A percentile compares a stretch with the other conserved stretches of the same genome.
Conservation (phyloP, 2,888 invertebrate species). For the Nyleta sp. region DNA sequence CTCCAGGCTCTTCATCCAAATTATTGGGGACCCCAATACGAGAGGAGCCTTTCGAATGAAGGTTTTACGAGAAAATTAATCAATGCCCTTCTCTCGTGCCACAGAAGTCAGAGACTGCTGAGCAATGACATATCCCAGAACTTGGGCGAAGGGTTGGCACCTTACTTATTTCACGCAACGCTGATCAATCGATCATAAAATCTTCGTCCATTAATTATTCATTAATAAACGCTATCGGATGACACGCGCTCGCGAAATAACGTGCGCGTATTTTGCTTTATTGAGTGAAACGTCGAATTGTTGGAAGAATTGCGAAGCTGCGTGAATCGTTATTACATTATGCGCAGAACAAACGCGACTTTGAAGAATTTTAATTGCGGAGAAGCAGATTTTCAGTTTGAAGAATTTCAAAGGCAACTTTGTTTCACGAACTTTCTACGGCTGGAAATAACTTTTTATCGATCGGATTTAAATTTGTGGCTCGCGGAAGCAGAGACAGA, state of each 20-base stretch:
- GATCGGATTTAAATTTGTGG: no score
- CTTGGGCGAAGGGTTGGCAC: conserved; percentile 34
- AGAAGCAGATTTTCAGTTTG: no score
- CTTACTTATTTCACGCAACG: conserved; percentile 44
- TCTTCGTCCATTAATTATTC: conserved; percentile 22
- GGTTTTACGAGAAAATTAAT: conserved; percentile 58
- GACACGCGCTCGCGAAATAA: neutral
- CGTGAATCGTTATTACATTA: no score
- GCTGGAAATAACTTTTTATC: no score
- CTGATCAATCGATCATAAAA: conserved; percentile 29
- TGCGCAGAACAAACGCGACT: no score
- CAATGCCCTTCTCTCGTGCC: conserved; percentile 43
- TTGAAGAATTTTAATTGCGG: no score
- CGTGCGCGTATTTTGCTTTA: no score
- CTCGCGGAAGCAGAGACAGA: no score
- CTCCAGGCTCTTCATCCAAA: conserved; percentile 53
- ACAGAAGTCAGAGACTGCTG: conserved; percentile 52
- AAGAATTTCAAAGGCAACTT: no score
- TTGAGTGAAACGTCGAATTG: no score
- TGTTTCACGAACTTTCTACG: no score
- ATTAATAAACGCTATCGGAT: conserved; percentile 1
- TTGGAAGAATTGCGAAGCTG: no score
- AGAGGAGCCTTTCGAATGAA: conserved; percentile 45
- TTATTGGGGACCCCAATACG: conserved; percentile 46
- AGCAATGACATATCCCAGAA: conserved; percentile 47